Evolutionary conservation across 2,113 vertebrate species (phyloP).

Genomic region (Stomatorhinus ivindoensis): DNA sequence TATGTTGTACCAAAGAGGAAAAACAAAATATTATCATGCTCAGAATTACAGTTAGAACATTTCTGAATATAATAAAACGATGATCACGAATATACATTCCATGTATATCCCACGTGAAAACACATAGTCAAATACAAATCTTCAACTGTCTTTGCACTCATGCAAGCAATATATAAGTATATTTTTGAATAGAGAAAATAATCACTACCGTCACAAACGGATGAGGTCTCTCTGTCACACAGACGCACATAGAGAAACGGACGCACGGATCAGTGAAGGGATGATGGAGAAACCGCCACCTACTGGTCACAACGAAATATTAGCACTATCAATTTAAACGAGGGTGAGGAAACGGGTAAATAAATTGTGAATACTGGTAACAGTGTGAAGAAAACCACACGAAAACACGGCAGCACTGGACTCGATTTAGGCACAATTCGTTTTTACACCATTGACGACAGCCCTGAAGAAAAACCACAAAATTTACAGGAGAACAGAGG

Average conservation of each 20-base stretch:
- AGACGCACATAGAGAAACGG: constrained; percentile 37
- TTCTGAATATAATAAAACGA: constrained; percentile 22
- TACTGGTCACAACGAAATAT: constrained; percentile 43
- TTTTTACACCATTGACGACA: constrained; percentile 64
- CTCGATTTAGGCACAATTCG: constrained; percentile 64
- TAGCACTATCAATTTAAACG: constrained; percentile 10
- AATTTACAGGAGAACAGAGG: constrained; percentile 62
- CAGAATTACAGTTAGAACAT: constrained; percentile 24
- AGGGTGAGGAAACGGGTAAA: neutral
- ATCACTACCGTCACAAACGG: constrained; percentile 40
- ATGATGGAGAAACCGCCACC: constrained; percentile 30
- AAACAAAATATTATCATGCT: constrained; percentile 16
- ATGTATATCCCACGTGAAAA: constrained; percentile 23
- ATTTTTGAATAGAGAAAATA: constrained; percentile 37
- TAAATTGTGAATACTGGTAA: constrained; percentile 1
- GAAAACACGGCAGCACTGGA: constrained; percentile 55
- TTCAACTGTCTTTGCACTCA: constrained; percentile 58
- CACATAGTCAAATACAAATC: constrained; percentile 46
- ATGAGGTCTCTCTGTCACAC: constrained; percentile 12
- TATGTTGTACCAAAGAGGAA: constrained; percentile 1
- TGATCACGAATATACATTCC: constrained; percentile 18
- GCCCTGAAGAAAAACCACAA: constrained; percentile 60
- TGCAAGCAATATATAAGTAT: constrained; percentile 53
- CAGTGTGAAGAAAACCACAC: constrained; percentile 17
- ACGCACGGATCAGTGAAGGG: constrained; percentile 45